Evolutionary conservation across 2,797 vertebrate species (phyloP), one percentile per base, ranked within the genome.

Genomic region (Harpagifer antarcticus): DNA sequence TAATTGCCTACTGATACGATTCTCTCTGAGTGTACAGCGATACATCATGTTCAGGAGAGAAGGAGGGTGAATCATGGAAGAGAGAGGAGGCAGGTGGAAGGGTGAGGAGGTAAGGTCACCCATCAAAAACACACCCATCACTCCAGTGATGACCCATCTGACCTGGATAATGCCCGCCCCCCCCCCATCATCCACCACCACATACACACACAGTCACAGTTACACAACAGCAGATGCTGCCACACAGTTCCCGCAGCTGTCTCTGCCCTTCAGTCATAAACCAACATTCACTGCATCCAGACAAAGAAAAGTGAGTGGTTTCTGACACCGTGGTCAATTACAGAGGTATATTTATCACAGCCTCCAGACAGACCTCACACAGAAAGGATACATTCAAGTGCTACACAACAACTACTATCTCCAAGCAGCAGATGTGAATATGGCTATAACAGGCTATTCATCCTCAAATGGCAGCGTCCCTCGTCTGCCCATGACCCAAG

Each of bases 91-190:
- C 71, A 80, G 84, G 83, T 87, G 81, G 89, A 68, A 62, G 72
- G 74, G 56, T 74, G 76, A 76, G 74, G 74, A 81, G 82, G 75
- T 64, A 42, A 74, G 87, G 84, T 86, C 86, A 81, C 31, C 52
- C 75, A 84, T 89, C 82, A 88, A 88, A 88, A 86, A 69, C 84
- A 68, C 64, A 83, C 62, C 87, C 85, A 88, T 93, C 89, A 90
- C 85, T 91, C 83, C 65, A 74, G 63, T 17, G n/a, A 19, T 87
- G 87, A 89, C 86, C 86, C 53, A 37, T 50, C 59, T 87, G 85
- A 87, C 88, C 86, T 70, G 68, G 53, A 72, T 60, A 76, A 62
- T 40, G 15, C 52, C 13, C 5, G 3, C 33, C 45, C 33, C 33
- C 33, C 33, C 4, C 5, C 52, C 23, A 52, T 64, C 74, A 44